Evolutionary conservation across 2,113 vertebrate genomes (phyloP).

Genomic region (Carassius auratus): DNA sequence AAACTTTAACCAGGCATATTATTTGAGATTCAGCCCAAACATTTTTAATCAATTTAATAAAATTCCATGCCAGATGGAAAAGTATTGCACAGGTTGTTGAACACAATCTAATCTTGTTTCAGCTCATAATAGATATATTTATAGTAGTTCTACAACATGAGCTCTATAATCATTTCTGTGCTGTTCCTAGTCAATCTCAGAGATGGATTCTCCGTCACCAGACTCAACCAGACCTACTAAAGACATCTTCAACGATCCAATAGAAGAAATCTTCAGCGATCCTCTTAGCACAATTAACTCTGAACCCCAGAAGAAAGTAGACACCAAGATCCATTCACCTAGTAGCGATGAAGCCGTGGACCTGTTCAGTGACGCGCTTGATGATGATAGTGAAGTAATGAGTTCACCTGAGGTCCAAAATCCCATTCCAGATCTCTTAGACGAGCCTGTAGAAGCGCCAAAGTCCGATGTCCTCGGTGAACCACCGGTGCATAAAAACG

Average conservation of each 20-base stretch:
- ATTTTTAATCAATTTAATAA: neutral
- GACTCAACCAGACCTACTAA: constrained; percentile 45
- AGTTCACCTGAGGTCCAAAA: constrained; percentile 8
- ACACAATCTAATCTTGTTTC: neutral
- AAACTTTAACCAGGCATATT: neutral
- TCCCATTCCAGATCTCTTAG: constrained; percentile 23
- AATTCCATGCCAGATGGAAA: neutral
- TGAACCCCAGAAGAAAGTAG: constrained; percentile 18
- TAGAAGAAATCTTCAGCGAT: constrained; percentile 33
- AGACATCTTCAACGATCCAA: constrained; percentile 57
- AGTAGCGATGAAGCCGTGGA: constrained; percentile 59
- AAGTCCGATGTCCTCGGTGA: neutral
- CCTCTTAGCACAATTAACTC: neutral
- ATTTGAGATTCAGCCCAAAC: neutral
- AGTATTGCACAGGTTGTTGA: neutral
- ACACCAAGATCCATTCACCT: neutral
- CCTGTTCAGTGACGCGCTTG: constrained; percentile 67
- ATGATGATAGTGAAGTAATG: constrained; percentile 53
- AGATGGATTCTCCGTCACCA: constrained; percentile 57
- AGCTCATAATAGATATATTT: neutral
- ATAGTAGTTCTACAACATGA: neutral
- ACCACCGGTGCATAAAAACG: neutral
- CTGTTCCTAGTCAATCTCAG: constrained; percentile 62
- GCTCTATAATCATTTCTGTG: neutral
- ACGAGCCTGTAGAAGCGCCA: neutral